phyloP scores from a whole-genome alignment of 2,797 vertebrate species.

The Scyliorhinus canicula region DNA sequence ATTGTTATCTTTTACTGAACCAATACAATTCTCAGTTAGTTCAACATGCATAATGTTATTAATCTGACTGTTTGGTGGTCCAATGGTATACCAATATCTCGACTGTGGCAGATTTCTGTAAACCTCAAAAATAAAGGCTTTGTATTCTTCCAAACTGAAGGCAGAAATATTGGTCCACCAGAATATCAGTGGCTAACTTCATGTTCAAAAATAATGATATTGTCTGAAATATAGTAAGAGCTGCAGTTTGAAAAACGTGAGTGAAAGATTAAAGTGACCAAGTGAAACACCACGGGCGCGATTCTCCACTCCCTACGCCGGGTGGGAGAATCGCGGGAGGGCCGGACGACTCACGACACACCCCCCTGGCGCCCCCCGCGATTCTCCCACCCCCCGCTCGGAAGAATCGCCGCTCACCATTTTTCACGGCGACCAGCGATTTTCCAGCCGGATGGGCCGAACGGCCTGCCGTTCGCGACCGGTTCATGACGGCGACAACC shows the following conservation, averaged over 20 bases:
- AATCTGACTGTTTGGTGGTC: background rate
- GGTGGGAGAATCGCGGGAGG: too few species aligned
- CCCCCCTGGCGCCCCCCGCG: too few species aligned
- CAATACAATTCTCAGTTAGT: background rate
- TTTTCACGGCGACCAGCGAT: too few species aligned
- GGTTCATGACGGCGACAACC: too few species aligned
- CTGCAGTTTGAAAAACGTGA: background rate
- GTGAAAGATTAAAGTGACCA: background rate
- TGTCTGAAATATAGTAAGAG: background rate
- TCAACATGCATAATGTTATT: background rate
- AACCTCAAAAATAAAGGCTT: background rate
- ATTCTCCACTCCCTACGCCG: too few species aligned
- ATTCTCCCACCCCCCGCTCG: too few species aligned
- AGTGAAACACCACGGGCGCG: background rate
- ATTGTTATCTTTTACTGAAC: background rate
- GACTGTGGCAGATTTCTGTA: background rate
- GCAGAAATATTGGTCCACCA: background rate
- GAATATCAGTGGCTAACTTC: background rate
- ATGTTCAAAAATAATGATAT: background rate
- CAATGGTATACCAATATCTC: background rate
- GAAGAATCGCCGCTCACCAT: too few species aligned
- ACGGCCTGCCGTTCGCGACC: too few species aligned
- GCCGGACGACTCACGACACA: too few species aligned
- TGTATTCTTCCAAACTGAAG: background rate
- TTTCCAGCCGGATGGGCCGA: too few species aligned